Conservation (phyloP, 2,113 vertebrate species). For the Calyptomena viridis region DNA sequence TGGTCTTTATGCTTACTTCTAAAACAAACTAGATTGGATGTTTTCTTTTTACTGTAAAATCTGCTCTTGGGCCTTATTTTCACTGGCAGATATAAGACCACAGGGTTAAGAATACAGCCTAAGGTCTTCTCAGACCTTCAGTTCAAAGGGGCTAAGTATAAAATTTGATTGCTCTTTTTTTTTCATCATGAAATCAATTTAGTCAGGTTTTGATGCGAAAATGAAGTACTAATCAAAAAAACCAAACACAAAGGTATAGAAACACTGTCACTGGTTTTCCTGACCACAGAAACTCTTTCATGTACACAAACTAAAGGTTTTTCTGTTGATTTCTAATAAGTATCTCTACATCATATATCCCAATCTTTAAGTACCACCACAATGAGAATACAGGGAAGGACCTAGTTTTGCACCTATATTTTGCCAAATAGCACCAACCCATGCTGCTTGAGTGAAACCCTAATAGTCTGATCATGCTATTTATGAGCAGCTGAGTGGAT, state of each 20-base stretch:
- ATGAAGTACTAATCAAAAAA: neutral
- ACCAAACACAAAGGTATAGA: neutral
- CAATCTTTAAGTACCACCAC: neutral
- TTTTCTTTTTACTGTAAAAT: neutral
- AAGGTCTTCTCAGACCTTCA: neutral
- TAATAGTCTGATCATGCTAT: neutral
- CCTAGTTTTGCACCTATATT: neutral
- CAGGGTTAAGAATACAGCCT: neutral
- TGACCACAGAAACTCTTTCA: neutral
- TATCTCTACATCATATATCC: neutral
- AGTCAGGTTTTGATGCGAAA: neutral
- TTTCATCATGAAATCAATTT: neutral
- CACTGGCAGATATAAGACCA: neutral
- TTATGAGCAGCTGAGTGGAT: neutral
- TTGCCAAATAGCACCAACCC: neutral
- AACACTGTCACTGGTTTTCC: neutral
- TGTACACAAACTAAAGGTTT: neutral
- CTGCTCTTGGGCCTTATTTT: neutral
- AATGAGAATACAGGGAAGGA: neutral
- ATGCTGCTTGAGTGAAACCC: neutral
- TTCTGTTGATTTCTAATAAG: neutral
- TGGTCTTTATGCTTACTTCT: neutral
- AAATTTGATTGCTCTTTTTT: neutral
- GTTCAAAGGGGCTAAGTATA: neutral
- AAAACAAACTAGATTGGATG: neutral